A percentile compares a stretch with the other conserved stretches of the same genome.
These are phyloP conservation scores for Oceanodroma leucorhoa DNA, from an alignment of 2,797 vertebrate genomes.

Conservation along the genomic window DNA sequence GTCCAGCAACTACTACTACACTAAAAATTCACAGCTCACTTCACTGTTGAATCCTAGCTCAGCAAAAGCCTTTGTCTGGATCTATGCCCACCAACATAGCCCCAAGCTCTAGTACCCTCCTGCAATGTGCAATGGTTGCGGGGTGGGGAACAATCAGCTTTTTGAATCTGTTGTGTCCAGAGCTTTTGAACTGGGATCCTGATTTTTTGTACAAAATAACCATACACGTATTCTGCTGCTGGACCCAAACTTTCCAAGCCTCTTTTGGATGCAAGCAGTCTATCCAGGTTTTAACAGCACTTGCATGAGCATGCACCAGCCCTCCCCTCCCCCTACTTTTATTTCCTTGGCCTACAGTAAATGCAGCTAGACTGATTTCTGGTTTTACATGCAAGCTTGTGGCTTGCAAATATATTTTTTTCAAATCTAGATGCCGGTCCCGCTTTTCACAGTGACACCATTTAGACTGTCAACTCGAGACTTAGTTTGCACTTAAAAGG, in stretches of 20 bases:
- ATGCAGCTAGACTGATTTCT: background rate
- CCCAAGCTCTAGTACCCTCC: background rate
- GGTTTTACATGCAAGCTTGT: background rate
- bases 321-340: no score
- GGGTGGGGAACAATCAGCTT: background rate
- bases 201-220: background rate
- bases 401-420: rapidly evolving
- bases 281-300: background rate
- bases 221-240: rapidly evolving
- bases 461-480: background rate
- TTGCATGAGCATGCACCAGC: background rate
- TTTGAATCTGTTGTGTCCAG: background rate
- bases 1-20: background rate
- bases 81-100: background rate
- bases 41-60: background rate
- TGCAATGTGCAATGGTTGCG: rapidly evolving
- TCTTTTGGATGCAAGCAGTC: background rate
- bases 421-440: background rate
- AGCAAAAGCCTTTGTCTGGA: background rate
- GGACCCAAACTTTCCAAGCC: background rate
- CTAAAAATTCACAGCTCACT: background rate
- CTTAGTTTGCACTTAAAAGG: background rate
- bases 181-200: background rate
- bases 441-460: background rate
- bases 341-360: background rate